Evolutionary conservation across 2,113 vertebrate species (phyloP).

Genomic region (Rhea pennata): DNA sequence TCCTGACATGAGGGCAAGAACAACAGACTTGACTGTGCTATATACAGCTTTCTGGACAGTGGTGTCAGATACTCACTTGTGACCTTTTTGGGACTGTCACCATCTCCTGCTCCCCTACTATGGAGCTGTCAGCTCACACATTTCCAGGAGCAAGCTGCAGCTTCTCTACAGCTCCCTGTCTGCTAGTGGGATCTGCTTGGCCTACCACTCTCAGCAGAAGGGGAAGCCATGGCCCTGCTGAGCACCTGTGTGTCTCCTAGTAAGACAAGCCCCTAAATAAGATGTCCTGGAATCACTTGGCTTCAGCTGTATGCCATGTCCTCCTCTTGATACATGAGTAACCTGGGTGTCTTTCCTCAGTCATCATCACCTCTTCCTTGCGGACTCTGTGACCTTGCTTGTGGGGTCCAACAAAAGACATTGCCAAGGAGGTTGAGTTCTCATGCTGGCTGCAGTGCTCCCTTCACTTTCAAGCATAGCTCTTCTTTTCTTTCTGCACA

Average conservation of each 20-base stretch:
- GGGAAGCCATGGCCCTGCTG: not conserved
- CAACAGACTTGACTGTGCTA: not conserved
- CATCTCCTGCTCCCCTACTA: not conserved
- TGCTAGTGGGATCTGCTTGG: not conserved
- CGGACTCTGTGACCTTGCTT: not conserved
- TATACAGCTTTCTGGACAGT: not conserved
- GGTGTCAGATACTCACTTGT: not conserved
- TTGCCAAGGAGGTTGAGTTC: not conserved
- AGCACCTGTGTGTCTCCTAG: not conserved
- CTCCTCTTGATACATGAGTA: not conserved
- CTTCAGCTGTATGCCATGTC: not conserved
- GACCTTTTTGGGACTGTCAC: not conserved
- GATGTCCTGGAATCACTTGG: not conserved
- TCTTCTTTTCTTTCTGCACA: not conserved
- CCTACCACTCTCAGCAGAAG: not conserved
- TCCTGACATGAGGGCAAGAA: not conserved
- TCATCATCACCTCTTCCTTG: not conserved
- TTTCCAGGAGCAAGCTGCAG: not conserved
- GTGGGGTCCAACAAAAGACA: not conserved
- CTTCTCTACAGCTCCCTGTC: not conserved
- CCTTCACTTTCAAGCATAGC: not conserved
- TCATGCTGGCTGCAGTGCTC: rapidly evolving
- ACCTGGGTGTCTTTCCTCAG: not conserved
- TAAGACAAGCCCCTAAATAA: not conserved
- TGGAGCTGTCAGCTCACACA: not conserved